Evolutionary conservation across 2,113 vertebrate genomes (phyloP).

Genomic region (Indicator maculatus): DNA sequence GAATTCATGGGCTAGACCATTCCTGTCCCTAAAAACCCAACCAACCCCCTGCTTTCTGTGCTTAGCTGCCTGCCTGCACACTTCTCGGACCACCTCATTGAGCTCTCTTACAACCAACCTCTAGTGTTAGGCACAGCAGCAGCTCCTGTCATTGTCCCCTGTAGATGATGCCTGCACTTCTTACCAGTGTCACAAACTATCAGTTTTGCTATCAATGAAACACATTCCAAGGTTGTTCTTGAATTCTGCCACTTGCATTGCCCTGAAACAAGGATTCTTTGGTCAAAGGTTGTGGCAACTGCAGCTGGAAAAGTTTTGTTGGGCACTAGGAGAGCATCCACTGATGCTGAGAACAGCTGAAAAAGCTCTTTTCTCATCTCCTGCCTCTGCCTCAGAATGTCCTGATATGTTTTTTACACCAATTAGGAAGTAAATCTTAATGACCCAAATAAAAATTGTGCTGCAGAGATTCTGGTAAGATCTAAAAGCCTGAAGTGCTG

Average conservation of each 20-base stretch:
- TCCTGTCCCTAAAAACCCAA: neutral
- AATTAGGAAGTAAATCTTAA: neutral
- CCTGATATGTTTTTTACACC: neutral
- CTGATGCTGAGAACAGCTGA: no score
- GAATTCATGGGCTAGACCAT: neutral
- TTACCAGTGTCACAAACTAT: neutral
- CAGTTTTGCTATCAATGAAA: neutral
- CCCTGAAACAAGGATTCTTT: neutral
- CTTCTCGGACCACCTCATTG: no score
- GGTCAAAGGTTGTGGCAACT: neutral
- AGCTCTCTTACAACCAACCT: no score
- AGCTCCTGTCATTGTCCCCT: neutral
- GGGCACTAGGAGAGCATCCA: neutral
- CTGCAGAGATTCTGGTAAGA: no score
- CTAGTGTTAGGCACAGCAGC: neutral
- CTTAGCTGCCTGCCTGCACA: no score
- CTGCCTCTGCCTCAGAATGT: neutral
- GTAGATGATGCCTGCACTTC: neutral
- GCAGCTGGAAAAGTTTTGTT: neutral
- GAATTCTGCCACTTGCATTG: neutral
- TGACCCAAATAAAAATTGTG: neutral
- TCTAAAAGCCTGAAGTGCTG: neutral
- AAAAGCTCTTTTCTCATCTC: neutral
- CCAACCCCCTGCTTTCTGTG: neutral
- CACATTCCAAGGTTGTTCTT: neutral